Percentiles rank a stretch among this genome's conserved stretches.
phyloP scores from a whole-genome alignment of 2,888 invertebrate species.

The Apomyelois bistriatella region DNA sequence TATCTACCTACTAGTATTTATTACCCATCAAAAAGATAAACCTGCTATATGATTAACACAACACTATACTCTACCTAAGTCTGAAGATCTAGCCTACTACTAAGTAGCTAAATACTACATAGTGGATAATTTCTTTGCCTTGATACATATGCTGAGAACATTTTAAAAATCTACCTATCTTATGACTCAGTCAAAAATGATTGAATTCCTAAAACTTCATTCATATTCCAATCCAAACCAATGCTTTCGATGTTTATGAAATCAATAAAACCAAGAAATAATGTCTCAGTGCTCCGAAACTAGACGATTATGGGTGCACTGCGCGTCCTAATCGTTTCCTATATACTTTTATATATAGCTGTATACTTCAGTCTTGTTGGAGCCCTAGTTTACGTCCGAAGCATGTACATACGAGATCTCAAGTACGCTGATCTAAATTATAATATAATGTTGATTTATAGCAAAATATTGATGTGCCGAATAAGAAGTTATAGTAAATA shows the following conservation, averaged over 20 bases:
- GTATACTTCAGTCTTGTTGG: slow-evolving; percentile 57
- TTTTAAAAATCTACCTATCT: no score
- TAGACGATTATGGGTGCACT: slow-evolving; percentile 48
- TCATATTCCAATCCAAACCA: background rate
- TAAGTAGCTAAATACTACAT: no score
- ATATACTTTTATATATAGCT: slow-evolving; percentile 52
- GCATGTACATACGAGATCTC: slow-evolving; percentile 33
- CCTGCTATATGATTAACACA: no score
- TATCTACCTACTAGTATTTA: no score
- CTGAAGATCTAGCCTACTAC: no score
- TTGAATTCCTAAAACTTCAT: background rate
- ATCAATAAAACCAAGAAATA: slow-evolving; percentile 13
- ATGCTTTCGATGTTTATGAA: background rate
- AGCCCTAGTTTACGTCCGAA: slow-evolving; percentile 55
- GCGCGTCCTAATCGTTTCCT: slow-evolving; percentile 49
- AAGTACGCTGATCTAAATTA: slow-evolving; percentile 39
- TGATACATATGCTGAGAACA: no score
- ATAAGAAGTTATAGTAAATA: background rate
- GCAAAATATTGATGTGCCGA: background rate
- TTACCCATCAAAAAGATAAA: no score
- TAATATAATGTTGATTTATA: background rate
- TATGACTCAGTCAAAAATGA: no score
- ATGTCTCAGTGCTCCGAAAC: slow-evolving; percentile 15
- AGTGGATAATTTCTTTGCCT: no score
- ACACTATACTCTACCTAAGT: no score